phyloP scores from a whole-genome alignment of 2,888 invertebrate species.

The Adelphocoris suturalis region DNA sequence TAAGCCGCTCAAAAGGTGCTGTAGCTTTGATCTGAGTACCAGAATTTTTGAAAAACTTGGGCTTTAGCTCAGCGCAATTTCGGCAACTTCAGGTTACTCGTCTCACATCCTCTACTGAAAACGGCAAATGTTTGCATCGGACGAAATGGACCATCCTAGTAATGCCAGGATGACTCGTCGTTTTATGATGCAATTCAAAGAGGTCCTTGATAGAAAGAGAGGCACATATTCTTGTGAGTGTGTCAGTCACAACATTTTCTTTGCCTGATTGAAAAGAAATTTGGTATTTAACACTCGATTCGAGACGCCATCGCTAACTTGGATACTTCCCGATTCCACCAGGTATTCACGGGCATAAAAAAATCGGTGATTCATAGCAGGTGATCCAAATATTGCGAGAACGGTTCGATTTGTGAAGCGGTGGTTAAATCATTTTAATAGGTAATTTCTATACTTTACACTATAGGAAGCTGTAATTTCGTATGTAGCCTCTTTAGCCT shows the following conservation, averaged over 20 bases:
- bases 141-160: conserved; percentile 75
- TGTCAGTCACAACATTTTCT: conserved; percentile 73
- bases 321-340: conserved; percentile 63
- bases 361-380: too few relatives aligned
- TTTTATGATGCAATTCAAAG: conserved; percentile 70
- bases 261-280: conserved; percentile 18
- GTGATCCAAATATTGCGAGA: too few relatives aligned
- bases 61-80: conserved; percentile 74
- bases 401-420: too few relatives aligned
- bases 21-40: conserved; percentile 74
- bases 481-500: too few relatives aligned
- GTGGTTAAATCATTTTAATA: too few relatives aligned
- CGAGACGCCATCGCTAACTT: conserved; percentile 63
- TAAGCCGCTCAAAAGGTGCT: conserved; percentile 74
- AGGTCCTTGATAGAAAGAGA: conserved; percentile 43
- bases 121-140: conserved; percentile 72
- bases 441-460: too few relatives aligned
- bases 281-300: conserved; percentile 53
- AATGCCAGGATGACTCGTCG: conserved; percentile 73
- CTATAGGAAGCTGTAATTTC: too few relatives aligned
- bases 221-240: conserved; percentile 72
- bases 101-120: conserved; percentile 72
- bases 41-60: conserved; percentile 68
- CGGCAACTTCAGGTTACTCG: conserved; percentile 71
- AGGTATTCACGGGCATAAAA: too few relatives aligned